Evolutionary conservation across 2,888 invertebrate species (phyloP), one percentile per base, ranked within the genome.

Genomic region (Cloeon dipterum): DNA sequence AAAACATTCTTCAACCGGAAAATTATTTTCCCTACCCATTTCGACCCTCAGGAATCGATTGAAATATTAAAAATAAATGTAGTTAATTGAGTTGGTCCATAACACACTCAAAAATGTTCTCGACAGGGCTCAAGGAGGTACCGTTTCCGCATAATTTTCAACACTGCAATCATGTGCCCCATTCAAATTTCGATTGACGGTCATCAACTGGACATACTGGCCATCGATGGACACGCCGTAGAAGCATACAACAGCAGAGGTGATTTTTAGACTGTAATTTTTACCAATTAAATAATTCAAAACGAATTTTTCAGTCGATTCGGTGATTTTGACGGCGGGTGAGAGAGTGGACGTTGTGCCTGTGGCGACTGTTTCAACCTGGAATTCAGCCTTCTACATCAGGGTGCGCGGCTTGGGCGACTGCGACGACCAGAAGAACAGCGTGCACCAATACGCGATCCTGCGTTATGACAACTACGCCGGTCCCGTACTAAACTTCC

Each of bases 291-390:
- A 23, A 23, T 10, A 23, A 23, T 23, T 8, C n/a, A n/a, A n/a
- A 23, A 10, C 8, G 8, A 23, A 23, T 23, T 23, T 7, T 39
- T 10, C 23, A 49, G 54, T 52, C 19, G 53, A 56, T 29, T 48
- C 53, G 1, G 43, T 56, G 19, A 51, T 60, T 19, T 51, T 59
- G 39, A 56, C 55, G 42, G 57, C 58, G 11, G 64, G 64, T 3
- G 63, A 63, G 42, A 47, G 62, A 38, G 61, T 53, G 47, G 62
- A 62, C 44, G 56, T 63, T 37, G 53, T 62, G 21, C 39, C 62
- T 4, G n/a, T n/a, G 14, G 7, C 29, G 29, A 14, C 5, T 42
- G 46, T 10, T 54, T 60, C 4, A 46, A 52, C 40, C 51, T 55
- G 38, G 42, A 44, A 3, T 40, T 47, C 11, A 53, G 47, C 3